Conservation (phyloP, 2,797 vertebrate genomes). For the Bovichtus variegatus region DNA sequence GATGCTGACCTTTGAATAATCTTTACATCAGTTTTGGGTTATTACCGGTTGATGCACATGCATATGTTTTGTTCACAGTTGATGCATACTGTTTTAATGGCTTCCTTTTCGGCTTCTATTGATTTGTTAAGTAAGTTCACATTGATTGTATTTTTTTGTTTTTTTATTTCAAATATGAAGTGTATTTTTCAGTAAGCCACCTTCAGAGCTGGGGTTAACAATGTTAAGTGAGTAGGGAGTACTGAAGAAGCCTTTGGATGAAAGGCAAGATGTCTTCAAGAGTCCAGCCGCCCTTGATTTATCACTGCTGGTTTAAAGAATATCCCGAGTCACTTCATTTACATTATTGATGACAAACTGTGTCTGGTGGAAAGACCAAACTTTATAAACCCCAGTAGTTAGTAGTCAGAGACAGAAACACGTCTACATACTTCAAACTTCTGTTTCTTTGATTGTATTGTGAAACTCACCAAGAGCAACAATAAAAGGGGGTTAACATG, state of each 20-base stretch:
- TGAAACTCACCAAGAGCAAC: not conserved
- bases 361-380: not conserved
- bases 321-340: not conserved
- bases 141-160: not conserved
- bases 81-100: not conserved
- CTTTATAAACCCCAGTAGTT: not conserved
- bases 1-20: not conserved
- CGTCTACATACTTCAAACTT: not conserved
- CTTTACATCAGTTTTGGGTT: not conserved
- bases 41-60: not conserved
- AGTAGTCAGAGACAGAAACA: not conserved
- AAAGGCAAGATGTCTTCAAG: not conserved
- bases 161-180: not conserved
- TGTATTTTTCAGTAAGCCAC: not conserved
- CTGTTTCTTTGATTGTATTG: not conserved
- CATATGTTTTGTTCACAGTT: not conserved
- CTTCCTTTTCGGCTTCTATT: not conserved
- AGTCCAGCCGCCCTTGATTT: not conserved
- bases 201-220: not conserved
- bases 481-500: too few species aligned
- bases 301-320: not conserved
- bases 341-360: not conserved
- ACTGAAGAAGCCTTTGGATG: not conserved
- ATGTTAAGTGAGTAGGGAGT: not conserved
- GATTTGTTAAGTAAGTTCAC: not conserved